Base-by-base conservation (phyloP, 2,888 invertebrate species). In the Drosophila maculinotata region DNA sequence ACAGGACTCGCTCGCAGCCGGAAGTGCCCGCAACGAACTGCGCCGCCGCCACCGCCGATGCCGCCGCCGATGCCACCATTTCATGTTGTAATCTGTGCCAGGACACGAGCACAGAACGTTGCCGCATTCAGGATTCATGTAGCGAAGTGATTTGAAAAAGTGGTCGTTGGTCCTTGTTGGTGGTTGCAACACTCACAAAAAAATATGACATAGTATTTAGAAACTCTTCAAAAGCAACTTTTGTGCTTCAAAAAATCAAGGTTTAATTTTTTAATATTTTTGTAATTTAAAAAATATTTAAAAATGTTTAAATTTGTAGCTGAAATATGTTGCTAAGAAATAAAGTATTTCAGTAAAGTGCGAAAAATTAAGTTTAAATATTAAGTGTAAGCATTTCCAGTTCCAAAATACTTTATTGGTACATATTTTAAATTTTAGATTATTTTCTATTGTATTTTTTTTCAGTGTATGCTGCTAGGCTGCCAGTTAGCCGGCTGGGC, bases 21-120 rank as follows among this genome's bases (percentile, higher is more conserved):
- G 81, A 81, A 65, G 64, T 69, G 52, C 49, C 79, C 71, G 66
- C 78, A 68, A 74, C 77, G 84, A 66, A 58, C 54, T 51, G 56
- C 51, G 64, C 69, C 51, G 48, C 79, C 71, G 66, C 78, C 64
- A 74, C 77, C 80, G 64, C 54, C 57, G 47, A 52, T 48, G 63
- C 44, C 59, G 48, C 28, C 51, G 44, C 53, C n/a, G 17, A 15
- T 39, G 66, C 56, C 59, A 60, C 67, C 59, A 60, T 69, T 75
- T 54, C 42, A 59, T 56, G 79, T 81, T 87, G 80, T 87, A 84
- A 80, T 84, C 80, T 87, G 67, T 53, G 59, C 65, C 74, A 70
- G 87, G 68, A 78, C 83, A 86, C 48, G 69, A 52, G 48, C 69
- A 48, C 41, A 28, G 62, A 28, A 57, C 64, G 64, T 53, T 56